Evolutionary conservation across 2,113 vertebrate genomes (phyloP).

Genomic region (Sula dactylatra): DNA sequence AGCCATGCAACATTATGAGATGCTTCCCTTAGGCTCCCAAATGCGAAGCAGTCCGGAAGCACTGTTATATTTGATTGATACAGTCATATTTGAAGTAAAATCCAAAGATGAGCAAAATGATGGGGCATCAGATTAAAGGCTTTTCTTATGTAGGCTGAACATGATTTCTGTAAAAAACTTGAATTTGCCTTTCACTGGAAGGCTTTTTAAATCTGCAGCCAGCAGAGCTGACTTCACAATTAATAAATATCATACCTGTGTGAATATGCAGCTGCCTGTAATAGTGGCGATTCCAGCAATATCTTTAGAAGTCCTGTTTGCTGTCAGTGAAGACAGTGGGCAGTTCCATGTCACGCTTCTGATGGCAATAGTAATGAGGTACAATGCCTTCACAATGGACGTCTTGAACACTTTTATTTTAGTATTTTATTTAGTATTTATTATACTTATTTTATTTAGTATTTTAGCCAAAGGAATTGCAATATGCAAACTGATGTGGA

Average conservation of each 20-base stretch:
- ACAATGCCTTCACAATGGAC: neutral
- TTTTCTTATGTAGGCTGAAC: neutral
- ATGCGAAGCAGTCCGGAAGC: neutral
- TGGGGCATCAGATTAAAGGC: neutral
- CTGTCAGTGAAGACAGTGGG: neutral
- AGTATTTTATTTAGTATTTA: no score
- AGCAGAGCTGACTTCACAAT: neutral
- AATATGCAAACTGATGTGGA: neutral
- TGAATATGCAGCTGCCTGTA: neutral
- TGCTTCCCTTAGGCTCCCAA: conserved; percentile 3
- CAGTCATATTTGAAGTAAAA: conserved; percentile 27
- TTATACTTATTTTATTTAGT: no score
- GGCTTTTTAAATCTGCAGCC: neutral
- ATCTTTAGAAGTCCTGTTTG: neutral
- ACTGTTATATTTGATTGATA: neutral
- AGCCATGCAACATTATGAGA: neutral
- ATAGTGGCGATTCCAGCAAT: neutral
- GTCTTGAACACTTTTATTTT: neutral
- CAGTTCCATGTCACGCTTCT: neutral
- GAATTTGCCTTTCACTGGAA: neutral
- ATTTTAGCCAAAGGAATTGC: neutral
- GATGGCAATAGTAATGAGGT: neutral
- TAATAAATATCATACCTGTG: neutral
- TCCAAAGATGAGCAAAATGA: conserved; percentile 23
- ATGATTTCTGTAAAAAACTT: neutral